phyloP scores from a whole-genome alignment of 2,888 invertebrate species.

The Campoplex capitator region DNA sequence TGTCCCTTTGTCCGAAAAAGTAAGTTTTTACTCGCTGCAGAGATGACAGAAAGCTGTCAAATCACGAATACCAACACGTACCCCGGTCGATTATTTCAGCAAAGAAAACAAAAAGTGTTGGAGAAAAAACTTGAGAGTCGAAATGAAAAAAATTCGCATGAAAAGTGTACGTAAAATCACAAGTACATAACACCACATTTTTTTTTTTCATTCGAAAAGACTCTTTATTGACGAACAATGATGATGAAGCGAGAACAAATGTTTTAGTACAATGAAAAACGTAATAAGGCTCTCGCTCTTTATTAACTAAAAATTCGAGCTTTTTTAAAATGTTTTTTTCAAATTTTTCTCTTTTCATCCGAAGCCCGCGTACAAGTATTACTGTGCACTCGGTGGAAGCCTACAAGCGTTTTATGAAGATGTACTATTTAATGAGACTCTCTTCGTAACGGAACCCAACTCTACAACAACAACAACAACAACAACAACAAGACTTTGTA shows the following conservation, averaged over 20 bases:
- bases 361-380: background rate
- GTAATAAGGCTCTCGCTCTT: background rate
- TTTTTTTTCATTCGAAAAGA: background rate
- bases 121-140: no score
- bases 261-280: background rate
- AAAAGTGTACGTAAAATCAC: background rate
- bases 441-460: conserved; percentile 10
- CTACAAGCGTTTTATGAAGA: conserved; percentile 35
- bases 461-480: background rate
- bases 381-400: conserved; percentile 10
- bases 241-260: background rate
- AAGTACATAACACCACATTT: background rate
- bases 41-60: no score
- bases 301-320: background rate
- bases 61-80: no score
- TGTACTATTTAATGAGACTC: conserved; percentile 49
- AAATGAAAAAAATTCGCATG: background rate
- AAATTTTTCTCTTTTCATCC: background rate
- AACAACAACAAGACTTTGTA: background rate
- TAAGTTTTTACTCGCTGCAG: no score
- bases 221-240: background rate
- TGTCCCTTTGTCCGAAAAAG: no score
- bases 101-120: background rate
- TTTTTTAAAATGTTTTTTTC: background rate
- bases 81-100: background rate